phyloP scores from a whole-genome alignment of 1,140 invertebrate genomes.

The Brachionus rotundiformis region DNA sequence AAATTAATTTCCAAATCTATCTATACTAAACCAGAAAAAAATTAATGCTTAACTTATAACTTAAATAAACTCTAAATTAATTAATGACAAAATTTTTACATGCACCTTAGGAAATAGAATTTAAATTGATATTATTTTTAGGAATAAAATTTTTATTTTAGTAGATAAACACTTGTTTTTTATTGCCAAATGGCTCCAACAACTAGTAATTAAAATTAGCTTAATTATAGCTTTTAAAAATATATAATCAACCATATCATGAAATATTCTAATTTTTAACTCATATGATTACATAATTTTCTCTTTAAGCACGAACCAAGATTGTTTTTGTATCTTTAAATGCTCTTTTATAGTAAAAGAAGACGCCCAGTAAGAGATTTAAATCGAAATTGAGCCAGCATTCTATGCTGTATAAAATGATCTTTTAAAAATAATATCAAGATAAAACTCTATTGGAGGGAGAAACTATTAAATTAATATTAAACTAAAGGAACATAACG shows the following conservation, averaged over 20 bases:
- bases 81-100: not conserved
- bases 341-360: not conserved
- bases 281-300: not conserved
- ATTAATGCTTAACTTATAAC: too few species aligned
- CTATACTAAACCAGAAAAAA: too few species aligned
- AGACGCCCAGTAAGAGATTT: not conserved
- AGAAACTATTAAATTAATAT: slow-evolving; percentile 5
- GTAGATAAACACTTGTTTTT: not conserved
- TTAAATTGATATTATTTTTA: too few species aligned
- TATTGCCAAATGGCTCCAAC: not conserved
- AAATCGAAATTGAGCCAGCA: not conserved
- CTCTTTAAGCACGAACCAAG: not conserved
- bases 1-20: too few species aligned
- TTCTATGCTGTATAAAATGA: not conserved
- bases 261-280: slow-evolving; percentile 9
- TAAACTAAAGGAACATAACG: not conserved
- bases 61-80: too few species aligned
- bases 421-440: slow-evolving; percentile 4
- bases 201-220: not conserved
- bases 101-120: not conserved
- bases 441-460: slow-evolving; percentile 1
- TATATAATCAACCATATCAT: not conserved
- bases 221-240: slow-evolving; percentile 5
- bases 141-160: not conserved
- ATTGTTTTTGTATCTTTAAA: not conserved